These are phyloP conservation scores for Philereme transversata DNA, from an alignment of 2,888 invertebrate species.

Conservation along the genomic window DNA sequence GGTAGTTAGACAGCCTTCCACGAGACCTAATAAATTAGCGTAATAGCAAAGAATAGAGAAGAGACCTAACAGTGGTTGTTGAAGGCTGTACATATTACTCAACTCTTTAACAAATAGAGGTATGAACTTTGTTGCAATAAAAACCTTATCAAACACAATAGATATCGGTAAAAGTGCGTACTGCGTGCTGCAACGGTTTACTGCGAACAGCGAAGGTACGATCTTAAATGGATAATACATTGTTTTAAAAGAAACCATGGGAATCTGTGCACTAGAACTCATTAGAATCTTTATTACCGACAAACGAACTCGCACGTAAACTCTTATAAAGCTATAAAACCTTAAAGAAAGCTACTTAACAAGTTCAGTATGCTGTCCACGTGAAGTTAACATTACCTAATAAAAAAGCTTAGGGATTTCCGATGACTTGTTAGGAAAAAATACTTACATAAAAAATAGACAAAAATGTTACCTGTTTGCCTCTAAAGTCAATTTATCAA, in stretches of 20 bases:
- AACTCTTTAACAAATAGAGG: background rate
- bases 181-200: slow-evolving; percentile 34
- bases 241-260: slow-evolving; percentile 47
- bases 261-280: slow-evolving; percentile 46
- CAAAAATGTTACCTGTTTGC: slow-evolving; percentile 1
- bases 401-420: background rate
- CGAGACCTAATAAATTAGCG: too few species aligned
- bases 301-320: slow-evolving; percentile 35
- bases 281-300: slow-evolving; percentile 49
- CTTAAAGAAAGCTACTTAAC: slow-evolving; percentile 13
- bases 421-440: background rate
- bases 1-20: too few species aligned
- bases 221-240: slow-evolving; percentile 41
- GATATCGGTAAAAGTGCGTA: slow-evolving; percentile 30
- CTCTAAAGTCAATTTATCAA: slow-evolving; percentile 41
- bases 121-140: background rate
- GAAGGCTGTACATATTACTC: too few species aligned
- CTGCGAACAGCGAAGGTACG: slow-evolving; percentile 41
- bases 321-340: slow-evolving; percentile 27
- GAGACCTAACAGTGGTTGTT: too few species aligned
- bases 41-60: too few species aligned
- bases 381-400: slow-evolving; percentile 12
- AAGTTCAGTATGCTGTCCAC: slow-evolving; percentile 18
- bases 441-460: background rate
- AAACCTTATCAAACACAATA: slow-evolving; percentile 35